Evolutionary conservation across 2,888 invertebrate species (phyloP).

Genomic region (Nemurella pictetii): DNA sequence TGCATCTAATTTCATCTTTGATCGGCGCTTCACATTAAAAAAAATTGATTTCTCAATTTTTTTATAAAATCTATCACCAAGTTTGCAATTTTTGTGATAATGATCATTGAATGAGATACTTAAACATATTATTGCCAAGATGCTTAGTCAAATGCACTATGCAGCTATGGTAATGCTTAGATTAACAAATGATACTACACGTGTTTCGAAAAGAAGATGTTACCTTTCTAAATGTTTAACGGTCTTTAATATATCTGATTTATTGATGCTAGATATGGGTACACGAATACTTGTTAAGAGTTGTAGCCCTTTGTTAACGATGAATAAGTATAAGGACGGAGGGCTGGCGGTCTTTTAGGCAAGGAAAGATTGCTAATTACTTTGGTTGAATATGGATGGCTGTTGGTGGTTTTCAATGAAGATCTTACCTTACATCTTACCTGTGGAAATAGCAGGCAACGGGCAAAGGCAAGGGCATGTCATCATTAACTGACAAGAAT

Average conservation of each 20-base stretch:
- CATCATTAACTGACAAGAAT: not conserved
- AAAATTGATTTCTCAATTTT: too few relatives aligned
- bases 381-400: not conserved
- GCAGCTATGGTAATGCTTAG: slow-evolving; percentile 8
- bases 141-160: not conserved
- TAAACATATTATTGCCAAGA: not conserved
- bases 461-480: not conserved
- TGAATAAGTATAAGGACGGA: not conserved
- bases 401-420: not conserved
- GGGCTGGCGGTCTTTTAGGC: not conserved
- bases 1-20: too few relatives aligned
- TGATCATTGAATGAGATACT: not conserved
- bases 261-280: not conserved
- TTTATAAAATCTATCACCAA: too few relatives aligned
- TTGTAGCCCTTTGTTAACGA: not conserved
- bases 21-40: too few relatives aligned
- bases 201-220: slow-evolving; percentile 12
- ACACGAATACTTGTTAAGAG: not conserved
- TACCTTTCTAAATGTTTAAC: slow-evolving; percentile 13
- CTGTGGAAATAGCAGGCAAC: not conserved
- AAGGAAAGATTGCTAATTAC: slow-evolving; percentile 3
- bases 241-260: slow-evolving; percentile 11
- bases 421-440: not conserved
- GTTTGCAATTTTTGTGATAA: too few relatives aligned
- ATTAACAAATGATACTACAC: slow-evolving; percentile 23